These are phyloP conservation scores for Linnaemya tessellans DNA, from an alignment of 2,888 invertebrate species.

Conservation along the genomic window DNA sequence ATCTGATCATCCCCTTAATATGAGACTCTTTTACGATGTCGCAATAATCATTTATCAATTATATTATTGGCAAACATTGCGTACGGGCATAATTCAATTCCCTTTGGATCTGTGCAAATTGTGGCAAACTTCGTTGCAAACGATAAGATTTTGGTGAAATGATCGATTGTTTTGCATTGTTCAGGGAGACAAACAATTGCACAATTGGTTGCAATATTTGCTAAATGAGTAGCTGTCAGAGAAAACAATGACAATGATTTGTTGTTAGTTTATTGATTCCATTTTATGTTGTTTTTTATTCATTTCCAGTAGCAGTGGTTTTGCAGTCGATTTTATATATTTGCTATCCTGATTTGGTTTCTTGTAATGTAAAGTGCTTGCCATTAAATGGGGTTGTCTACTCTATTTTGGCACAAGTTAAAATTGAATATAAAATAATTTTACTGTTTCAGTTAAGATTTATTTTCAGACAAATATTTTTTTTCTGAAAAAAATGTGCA, in stretches of 20 bases:
- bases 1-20: slow-evolving; percentile 47
- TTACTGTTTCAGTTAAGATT: background rate
- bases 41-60: slow-evolving; percentile 74
- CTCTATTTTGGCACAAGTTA: slow-evolving; percentile 33
- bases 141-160: slow-evolving; percentile 31
- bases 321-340: slow-evolving; percentile 13
- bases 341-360: slow-evolving; percentile 4
- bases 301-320: slow-evolving; percentile 35
- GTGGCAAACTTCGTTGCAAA: slow-evolving; percentile 37
- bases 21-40: background rate
- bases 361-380: too few relatives aligned
- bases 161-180: slow-evolving; percentile 60
- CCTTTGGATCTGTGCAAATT: slow-evolving; percentile 18
- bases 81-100: slow-evolving; percentile 41
- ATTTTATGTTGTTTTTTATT: background rate
- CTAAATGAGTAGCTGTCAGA: slow-evolving; percentile 18
- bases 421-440: slow-evolving; percentile 2
- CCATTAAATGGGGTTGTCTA: background rate
- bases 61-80: slow-evolving; percentile 75
- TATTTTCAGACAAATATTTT: too few relatives aligned
- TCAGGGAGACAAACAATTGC: slow-evolving; percentile 17
- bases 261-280: slow-evolving; percentile 33
- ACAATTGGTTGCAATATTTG: slow-evolving; percentile 49
- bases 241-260: slow-evolving; percentile 23
- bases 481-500: too few relatives aligned